A percentile compares a stretch with the other conserved stretches of the same genome.
phyloP scores from a whole-genome alignment of 2,797 vertebrate species.

The Enteromius unitaeniatus region DNA sequence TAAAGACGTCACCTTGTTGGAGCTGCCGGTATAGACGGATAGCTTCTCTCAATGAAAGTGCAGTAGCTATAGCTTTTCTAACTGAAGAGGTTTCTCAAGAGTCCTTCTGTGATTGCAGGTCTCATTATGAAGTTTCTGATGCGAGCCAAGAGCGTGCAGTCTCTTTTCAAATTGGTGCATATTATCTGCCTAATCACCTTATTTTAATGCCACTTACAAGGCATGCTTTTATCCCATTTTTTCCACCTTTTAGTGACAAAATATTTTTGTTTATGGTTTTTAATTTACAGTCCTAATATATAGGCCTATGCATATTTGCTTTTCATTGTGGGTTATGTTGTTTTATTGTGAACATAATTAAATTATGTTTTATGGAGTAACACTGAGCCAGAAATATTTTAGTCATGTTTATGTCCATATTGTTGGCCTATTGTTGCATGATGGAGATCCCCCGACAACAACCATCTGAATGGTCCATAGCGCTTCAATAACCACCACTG shows the following conservation, averaged over 20 bases:
- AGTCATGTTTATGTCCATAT: constrained; percentile 5
- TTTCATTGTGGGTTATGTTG: background rate
- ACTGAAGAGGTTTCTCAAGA: constrained; percentile 37
- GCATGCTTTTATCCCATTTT: background rate
- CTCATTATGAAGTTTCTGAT: constrained; percentile 67
- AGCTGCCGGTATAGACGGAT: background rate
- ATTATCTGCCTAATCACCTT: constrained; percentile 48
- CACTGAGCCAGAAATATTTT: background rate
- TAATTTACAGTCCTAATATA: background rate
- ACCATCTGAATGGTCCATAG: constrained; percentile 4
- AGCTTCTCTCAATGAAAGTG: constrained; percentile 1
- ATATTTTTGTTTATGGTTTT: background rate
- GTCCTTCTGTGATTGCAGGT: constrained; percentile 65
- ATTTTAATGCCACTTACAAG: constrained; percentile 58
- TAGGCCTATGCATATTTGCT: background rate
- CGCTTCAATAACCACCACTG: background rate
- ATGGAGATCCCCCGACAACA: constrained; percentile 25
- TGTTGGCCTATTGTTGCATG: background rate
- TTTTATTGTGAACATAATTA: background rate
- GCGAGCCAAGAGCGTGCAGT: constrained; percentile 63
- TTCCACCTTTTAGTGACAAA: background rate
- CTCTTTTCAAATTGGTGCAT: constrained; percentile 58
- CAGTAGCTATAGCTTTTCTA: constrained; percentile 3
- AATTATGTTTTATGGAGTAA: background rate
- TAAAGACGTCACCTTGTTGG: background rate